Conservation (phyloP, 2,797 vertebrate genomes). For the Agapornis canus region DNA sequence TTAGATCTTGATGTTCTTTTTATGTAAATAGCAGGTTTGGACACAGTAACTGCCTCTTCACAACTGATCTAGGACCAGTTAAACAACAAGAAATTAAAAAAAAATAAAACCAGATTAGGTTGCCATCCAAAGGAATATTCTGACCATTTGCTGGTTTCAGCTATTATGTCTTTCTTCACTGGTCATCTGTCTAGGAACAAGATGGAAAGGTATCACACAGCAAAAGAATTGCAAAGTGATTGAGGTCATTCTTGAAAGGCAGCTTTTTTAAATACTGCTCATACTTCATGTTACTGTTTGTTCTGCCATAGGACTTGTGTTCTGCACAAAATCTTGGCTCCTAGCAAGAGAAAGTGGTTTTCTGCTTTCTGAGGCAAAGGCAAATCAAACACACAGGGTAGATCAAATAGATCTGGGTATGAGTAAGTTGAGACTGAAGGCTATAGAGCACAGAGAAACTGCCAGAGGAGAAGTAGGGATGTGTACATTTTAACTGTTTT, state of each 20-base stretch:
- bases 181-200: not conserved
- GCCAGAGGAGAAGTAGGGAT: not conserved
- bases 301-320: not conserved
- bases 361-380: not conserved
- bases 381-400: not conserved
- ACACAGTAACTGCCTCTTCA: not conserved
- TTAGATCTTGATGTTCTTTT: not conserved
- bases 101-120: not conserved
- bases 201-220: not conserved
- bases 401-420: not conserved
- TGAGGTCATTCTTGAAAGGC: not conserved
- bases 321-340: not conserved
- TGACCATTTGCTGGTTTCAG: not conserved
- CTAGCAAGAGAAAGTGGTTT: not conserved
- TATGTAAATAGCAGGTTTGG: not conserved
- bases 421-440: not conserved
- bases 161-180: not conserved
- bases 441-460: not conserved
- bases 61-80: not conserved
- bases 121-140: not conserved
- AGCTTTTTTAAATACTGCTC: not conserved
- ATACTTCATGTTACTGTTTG: not conserved
- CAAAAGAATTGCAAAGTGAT: not conserved
- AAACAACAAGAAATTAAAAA: not conserved
- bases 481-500: not conserved